These are phyloP conservation scores for Porites rus DNA, from an alignment of 92 coral and sea anemone species.

Conservation along the genomic window DNA sequence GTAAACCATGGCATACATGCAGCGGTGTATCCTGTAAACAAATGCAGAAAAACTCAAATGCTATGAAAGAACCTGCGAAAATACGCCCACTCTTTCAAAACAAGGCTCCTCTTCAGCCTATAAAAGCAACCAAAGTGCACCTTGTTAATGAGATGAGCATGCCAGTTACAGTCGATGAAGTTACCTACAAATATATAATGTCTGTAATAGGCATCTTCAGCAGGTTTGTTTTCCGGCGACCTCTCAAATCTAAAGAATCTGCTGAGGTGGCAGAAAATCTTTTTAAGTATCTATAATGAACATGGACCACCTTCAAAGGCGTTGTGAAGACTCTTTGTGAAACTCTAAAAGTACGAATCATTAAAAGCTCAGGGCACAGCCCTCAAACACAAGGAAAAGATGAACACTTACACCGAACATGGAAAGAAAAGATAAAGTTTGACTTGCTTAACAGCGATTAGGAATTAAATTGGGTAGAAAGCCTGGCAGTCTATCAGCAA, in stretches of 20 bases:
- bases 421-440: conserved; percentile 32
- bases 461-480: conserved; percentile 13
- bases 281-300: conserved; percentile 33
- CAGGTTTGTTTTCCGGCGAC: conserved; percentile 44
- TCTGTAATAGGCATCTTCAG: conserved; percentile 31
- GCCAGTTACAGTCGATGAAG: conserved; percentile 23
- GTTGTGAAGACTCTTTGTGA: conserved; percentile 39
- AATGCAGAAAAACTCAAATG: conserved; percentile 21
- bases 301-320: conserved; percentile 60
- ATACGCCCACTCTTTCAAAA: conserved; percentile 27
- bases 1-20: not conserved
- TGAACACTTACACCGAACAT: conserved; percentile 33
- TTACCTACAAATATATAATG: conserved; percentile 19
- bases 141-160: conserved; percentile 25
- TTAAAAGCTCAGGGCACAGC: conserved; percentile 30
- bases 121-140: conserved; percentile 28
- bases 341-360: conserved; percentile 32
- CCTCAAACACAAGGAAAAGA: conserved; percentile 14
- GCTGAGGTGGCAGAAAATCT: conserved; percentile 31
- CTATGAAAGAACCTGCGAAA: conserved; percentile 13
- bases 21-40: conserved; percentile 9
- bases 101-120: conserved; percentile 31
- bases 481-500: not conserved
- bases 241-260: conserved; percentile 44
- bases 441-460: not conserved